These are phyloP conservation scores for Platerodrilus igneus DNA, from an alignment of 2,888 invertebrate genomes.

Conservation along the genomic window DNA sequence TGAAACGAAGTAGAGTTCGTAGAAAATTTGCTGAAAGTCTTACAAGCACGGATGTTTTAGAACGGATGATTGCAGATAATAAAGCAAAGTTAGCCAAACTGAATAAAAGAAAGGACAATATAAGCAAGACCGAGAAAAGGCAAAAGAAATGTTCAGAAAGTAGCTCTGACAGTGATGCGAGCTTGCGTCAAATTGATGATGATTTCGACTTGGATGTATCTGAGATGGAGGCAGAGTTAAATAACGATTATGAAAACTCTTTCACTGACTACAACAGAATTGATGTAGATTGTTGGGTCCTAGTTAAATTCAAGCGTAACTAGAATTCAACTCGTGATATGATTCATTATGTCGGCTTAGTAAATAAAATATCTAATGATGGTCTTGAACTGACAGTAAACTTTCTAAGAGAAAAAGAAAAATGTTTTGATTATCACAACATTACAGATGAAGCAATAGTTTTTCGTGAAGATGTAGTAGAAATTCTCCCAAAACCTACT, in stretches of 20 bases:
- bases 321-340: no score
- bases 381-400: conserved; percentile 1
- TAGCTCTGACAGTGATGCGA: conserved; percentile 6
- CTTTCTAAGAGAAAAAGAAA: conserved; percentile 4
- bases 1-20: background rate
- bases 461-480: conserved; percentile 1
- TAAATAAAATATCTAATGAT: no score
- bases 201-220: background rate
- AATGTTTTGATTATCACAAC: conserved; percentile 4
- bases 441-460: background rate
- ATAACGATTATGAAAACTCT: background rate
- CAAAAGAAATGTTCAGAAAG: conserved; percentile 2
- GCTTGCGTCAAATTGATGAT: conserved; percentile 1
- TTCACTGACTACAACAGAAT: no score
- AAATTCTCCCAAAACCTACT: background rate
- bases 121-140: background rate
- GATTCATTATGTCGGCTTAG: no score
- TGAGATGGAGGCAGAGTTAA: background rate
- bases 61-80: conserved; percentile 4
- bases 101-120: conserved; percentile 1
- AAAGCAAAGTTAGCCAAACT: no score
- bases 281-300: conserved; percentile 1
- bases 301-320: conserved; percentile 4
- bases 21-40: conserved; percentile 6
- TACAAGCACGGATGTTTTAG: conserved; percentile 5